Base-by-base conservation (phyloP, 2,113 vertebrate genomes). In the Ailurus styani region DNA sequence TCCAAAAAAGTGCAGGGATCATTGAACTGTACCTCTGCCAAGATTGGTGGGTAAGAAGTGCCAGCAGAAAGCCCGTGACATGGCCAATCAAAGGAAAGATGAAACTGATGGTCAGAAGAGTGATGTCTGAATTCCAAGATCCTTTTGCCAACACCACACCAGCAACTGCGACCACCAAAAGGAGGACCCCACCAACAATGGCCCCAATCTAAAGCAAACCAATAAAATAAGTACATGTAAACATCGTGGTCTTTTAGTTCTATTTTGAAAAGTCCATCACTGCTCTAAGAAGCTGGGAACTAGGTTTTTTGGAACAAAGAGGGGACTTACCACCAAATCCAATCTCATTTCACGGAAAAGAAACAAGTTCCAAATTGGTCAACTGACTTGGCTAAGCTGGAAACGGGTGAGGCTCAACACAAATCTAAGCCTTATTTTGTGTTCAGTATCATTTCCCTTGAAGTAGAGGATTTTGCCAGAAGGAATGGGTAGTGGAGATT, bases 51-150 rank as follows among this genome's bases (percentile, higher is more conserved):
- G 97, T 37, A 54, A 98, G 89, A 50, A 98, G 55, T n/a, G 98
- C 98, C 87, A 98, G 91, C 52, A 98, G 66, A 87, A 99, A 99
- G 60, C 98, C 98, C 6, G 57, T 1, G 9, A 75, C 31, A 52
- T 98, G 97, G 89, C 99, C 98, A 4, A 98, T 97, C 93, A 98
- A 42, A 40, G 98, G 98, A 62, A 98, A 98, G 83, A 98, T 75
- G 60, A 97, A 96, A 57, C 98, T 98, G 90, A 99, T 98, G 68
- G 70, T 87, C 83, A 99, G 79, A n/a, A 98, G 85, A 17, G 91
- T 84, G 62, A 54, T 52, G 25, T 98, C 98, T 25, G 94, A 94
- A n/a, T 96, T 97, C 98, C 98, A 98, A 15, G 95, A 95, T 25
- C 96, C 98, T 86, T 95, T 97, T 0, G 96, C 97, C 60, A 99